Conservation (phyloP, 2,888 invertebrate genomes). For the Drosophila atripex region DNA sequence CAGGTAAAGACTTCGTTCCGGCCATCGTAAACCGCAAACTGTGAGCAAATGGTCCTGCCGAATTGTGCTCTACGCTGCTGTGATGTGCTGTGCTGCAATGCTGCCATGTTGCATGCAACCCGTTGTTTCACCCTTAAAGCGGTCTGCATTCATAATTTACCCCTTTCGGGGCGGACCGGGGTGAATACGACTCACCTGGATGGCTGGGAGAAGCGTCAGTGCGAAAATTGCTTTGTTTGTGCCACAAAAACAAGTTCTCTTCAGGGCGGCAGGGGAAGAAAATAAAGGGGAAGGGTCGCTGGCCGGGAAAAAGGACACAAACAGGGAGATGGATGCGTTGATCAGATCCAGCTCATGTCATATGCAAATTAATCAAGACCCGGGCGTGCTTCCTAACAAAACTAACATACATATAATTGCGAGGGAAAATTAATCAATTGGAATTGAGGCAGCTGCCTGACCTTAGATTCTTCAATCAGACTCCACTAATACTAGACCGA, state of each 20-base stretch:
- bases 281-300: neutral
- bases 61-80: constrained; percentile 25
- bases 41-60: constrained; percentile 53
- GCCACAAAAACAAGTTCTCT: constrained; percentile 68
- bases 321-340: constrained; percentile 50
- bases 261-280: neutral
- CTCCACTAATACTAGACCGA: neutral
- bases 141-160: constrained; percentile 53
- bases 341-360: constrained; percentile 70
- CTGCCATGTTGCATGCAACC: constrained; percentile 54
- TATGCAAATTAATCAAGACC: constrained; percentile 74
- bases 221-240: constrained; percentile 73
- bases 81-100: constrained; percentile 3
- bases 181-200: constrained; percentile 29
- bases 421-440: constrained; percentile 31
- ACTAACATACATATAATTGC: constrained; percentile 37
- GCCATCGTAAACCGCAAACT: constrained; percentile 47
- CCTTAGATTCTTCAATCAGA: constrained; percentile 1
- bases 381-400: constrained; percentile 9
- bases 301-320: neutral
- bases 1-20: constrained; percentile 42
- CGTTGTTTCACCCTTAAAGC: constrained; percentile 49
- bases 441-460: constrained; percentile 14
- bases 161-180: constrained; percentile 4
- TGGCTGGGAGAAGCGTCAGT: constrained; percentile 53